phyloP scores from a whole-genome alignment of 2,113 vertebrate genomes.

The Pithys albifrons region DNA sequence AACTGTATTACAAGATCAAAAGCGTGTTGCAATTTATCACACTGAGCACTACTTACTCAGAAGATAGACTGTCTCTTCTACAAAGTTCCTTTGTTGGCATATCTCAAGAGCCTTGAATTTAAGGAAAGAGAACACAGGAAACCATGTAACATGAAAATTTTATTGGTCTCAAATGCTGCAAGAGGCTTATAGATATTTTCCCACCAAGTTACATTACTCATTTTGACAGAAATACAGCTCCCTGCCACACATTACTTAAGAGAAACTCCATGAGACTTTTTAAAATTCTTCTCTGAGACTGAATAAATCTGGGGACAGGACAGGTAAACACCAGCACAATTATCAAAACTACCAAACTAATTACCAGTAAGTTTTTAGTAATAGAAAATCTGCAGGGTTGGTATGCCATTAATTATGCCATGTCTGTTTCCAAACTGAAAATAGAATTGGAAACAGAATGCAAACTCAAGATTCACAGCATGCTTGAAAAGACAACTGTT shows the following conservation, averaged over 20 bases:
- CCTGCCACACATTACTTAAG: neutral
- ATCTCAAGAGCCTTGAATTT: constrained; percentile 91
- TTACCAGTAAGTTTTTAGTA: neutral
- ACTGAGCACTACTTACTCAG: constrained; percentile 86
- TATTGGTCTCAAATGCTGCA: neutral
- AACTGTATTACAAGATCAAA: neutral
- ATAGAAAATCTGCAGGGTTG: neutral
- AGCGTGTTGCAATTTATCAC: neutral
- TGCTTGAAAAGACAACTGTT: neutral
- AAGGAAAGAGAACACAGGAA: constrained; percentile 22
- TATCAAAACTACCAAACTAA: neutral
- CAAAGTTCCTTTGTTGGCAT: constrained; percentile 97
- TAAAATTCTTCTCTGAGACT: neutral
- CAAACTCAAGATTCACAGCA: neutral
- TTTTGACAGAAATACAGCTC: neutral
- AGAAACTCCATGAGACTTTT: neutral
- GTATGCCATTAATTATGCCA: neutral
- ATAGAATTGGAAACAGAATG: neutral
- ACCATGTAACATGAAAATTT: neutral
- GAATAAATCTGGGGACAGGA: neutral
- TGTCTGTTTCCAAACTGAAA: neutral
- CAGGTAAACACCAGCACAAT: neutral
- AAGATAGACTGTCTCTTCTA: constrained; percentile 96
- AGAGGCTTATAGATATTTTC: neutral
- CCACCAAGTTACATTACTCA: neutral